phyloP scores from a whole-genome alignment of 1,140 invertebrate genomes.

The Apis florea region DNA sequence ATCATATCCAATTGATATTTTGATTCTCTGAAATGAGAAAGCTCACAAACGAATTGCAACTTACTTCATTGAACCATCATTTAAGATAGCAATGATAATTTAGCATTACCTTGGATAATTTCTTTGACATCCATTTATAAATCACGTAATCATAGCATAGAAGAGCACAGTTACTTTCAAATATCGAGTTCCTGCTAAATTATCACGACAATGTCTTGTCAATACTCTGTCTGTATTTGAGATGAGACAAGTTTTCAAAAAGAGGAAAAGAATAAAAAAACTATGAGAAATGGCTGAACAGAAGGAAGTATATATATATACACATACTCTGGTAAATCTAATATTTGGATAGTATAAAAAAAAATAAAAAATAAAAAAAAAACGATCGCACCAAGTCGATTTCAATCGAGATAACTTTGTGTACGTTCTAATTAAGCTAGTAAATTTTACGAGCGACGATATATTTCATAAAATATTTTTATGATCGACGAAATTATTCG shows the following conservation, averaged over 20 bases:
- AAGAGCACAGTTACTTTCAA: not conserved
- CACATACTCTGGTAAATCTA: not conserved
- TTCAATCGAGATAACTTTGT: not conserved
- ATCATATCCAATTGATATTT: not conserved
- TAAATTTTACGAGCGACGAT: slow-evolving; percentile 4
- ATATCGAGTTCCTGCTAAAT: slow-evolving; percentile 28
- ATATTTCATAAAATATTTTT: slow-evolving; percentile 33
- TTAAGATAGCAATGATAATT: not conserved
- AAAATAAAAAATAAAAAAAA: too few species aligned
- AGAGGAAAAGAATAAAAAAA: not conserved
- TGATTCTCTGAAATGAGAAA: not conserved
- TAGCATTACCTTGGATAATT: not conserved
- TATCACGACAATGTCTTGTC: not conserved
- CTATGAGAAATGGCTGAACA: not conserved
- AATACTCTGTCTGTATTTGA: not conserved
- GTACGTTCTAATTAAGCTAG: not conserved
- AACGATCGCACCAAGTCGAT: not conserved
- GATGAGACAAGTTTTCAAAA: not conserved
- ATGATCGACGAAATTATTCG: not conserved
- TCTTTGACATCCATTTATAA: not conserved
- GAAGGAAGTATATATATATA: too few species aligned
- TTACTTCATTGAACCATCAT: not conserved
- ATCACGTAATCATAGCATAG: not conserved
- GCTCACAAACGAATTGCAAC: not conserved
- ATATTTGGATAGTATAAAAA: not conserved